These are phyloP conservation scores for Netelia fuscicornis DNA, from an alignment of 2,888 invertebrate genomes.

Conservation along the genomic window DNA sequence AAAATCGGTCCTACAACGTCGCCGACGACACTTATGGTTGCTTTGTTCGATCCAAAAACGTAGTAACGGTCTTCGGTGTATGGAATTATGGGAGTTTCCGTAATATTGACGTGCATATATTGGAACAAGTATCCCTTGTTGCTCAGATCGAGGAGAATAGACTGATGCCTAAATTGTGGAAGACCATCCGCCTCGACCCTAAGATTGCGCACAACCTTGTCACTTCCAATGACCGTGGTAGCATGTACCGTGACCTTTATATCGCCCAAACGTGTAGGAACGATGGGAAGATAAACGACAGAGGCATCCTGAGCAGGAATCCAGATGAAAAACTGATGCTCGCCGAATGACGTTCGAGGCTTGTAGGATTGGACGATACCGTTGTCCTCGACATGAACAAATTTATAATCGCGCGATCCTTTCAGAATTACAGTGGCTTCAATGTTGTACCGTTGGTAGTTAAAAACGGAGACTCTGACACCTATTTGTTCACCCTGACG, in stretches of 20 bases:
- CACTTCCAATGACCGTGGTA: conserved; percentile 90
- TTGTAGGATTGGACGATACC: conserved; percentile 94
- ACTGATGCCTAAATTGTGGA: conserved; percentile 96
- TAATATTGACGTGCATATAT: conserved; percentile 97
- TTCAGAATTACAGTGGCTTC: conserved; percentile 95
- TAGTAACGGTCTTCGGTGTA: conserved; percentile 96
- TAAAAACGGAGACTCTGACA: conserved; percentile 96
- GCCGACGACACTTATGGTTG: conserved; percentile 93
- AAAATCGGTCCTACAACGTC: conserved; percentile 97
- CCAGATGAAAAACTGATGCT: conserved; percentile 97
- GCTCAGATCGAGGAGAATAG: conserved; percentile 95
- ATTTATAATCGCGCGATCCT: conserved; percentile 94
- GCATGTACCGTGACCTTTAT: conserved; percentile 92
- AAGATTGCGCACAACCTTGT: conserved; percentile 88
- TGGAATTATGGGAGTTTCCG: conserved; percentile 96
- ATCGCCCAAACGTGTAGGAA: conserved; percentile 92
- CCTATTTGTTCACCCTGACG: conserved; percentile 97
- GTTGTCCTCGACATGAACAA: conserved; percentile 95
- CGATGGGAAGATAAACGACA: conserved; percentile 95
- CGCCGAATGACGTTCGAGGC: conserved; percentile 95
- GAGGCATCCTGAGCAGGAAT: conserved; percentile 92
- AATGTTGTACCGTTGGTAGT: conserved; percentile 94
- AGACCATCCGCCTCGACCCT: conserved; percentile 95
- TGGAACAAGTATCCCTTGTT: conserved; percentile 96
- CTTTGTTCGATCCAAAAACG: conserved; percentile 96